These are phyloP conservation scores for Thunnus albacares DNA, from an alignment of 2,797 vertebrate genomes.

Conservation along the genomic window DNA sequence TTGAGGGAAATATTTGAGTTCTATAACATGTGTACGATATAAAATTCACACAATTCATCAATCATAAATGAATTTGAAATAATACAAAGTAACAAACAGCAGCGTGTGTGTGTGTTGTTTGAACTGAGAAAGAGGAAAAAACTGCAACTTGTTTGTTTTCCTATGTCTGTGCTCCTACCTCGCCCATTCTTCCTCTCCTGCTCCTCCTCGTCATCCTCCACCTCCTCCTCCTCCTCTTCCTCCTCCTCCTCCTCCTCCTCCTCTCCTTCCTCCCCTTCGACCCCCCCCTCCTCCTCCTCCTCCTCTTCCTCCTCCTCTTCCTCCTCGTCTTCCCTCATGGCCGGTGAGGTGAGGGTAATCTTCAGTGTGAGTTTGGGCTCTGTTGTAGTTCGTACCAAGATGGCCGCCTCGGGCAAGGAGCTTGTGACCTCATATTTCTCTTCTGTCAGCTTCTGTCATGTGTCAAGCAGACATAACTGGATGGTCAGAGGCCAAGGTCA, in stretches of 20 bases:
- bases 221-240: conserved; percentile 22
- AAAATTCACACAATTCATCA: not conserved
- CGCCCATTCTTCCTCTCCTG: conserved; percentile 60
- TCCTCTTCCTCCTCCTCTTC: conserved; percentile 90
- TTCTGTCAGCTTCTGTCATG: conserved; percentile 95
- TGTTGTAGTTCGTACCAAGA: conserved; percentile 91
- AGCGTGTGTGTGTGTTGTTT: not conserved
- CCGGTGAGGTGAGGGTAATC: conserved; percentile 95
- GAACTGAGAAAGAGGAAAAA: conserved; percentile 15
- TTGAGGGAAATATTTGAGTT: conserved; percentile 7
- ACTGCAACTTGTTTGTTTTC: conserved; percentile 9
- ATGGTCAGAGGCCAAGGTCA: conserved; percentile 60
- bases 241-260: conserved; percentile 19
- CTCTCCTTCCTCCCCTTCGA: conserved; percentile 32
- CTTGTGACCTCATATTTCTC: conserved; percentile 94
- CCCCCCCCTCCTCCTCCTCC: conserved; percentile 57
- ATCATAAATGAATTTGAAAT: no score
- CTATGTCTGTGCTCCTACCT: conserved; percentile 66
- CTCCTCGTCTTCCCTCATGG: conserved; percentile 92
- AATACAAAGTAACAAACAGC: no score
- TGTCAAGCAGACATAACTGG: conserved; percentile 58
- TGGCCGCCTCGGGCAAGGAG: conserved; percentile 92
- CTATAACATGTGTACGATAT: conserved; percentile 5
- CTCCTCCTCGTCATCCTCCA: conserved; percentile 44
- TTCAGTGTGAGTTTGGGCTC: conserved; percentile 96